A percentile compares a stretch with the other conserved stretches of the same genome.
Evolutionary conservation across 1,140 invertebrate species (phyloP).

Genomic region (Drosophila rhopaloa): DNA sequence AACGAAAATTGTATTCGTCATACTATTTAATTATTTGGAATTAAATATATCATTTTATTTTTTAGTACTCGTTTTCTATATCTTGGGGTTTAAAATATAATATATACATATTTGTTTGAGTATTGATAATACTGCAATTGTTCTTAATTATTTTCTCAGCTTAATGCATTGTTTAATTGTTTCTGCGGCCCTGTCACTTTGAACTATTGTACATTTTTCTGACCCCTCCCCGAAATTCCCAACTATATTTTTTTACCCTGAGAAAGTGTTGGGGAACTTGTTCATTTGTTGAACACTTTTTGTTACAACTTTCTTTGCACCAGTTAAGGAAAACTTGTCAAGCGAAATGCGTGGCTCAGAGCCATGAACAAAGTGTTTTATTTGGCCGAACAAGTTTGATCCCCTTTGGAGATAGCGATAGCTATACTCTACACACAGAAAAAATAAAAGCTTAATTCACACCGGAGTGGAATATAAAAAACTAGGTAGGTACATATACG

Average conservation of each 20-base stretch:
- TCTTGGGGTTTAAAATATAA: too few relatives aligned
- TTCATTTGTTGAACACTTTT: conserved; percentile 24
- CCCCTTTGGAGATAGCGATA: conserved; percentile 15
- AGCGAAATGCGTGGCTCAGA: conserved; percentile 12
- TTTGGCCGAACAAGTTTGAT: conserved; percentile 32
- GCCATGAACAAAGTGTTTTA: conserved; percentile 22
- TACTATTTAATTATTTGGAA: neutral
- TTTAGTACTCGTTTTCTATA: too few relatives aligned
- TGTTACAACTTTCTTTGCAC: conserved; percentile 43
- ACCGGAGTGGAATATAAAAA: conserved; percentile 19
- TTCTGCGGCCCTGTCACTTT: conserved; percentile 11
- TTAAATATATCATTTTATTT: neutral
- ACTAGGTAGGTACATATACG: conserved; percentile 9
- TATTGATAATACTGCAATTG: too few relatives aligned
- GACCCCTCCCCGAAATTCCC: neutral
- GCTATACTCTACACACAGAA: neutral
- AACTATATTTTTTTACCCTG: conserved; percentile 10
- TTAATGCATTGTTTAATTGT: neutral
- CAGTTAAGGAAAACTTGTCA: conserved; percentile 33
- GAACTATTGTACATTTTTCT: conserved; percentile 21
- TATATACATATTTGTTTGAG: too few relatives aligned
- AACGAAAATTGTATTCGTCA: too few relatives aligned
- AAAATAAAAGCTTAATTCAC: conserved; percentile 24
- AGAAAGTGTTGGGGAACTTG: conserved; percentile 40
- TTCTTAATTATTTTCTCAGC: conserved; percentile 1